Base-by-base conservation (phyloP, 2,113 vertebrate genomes). In the Saguinus midas region DNA sequence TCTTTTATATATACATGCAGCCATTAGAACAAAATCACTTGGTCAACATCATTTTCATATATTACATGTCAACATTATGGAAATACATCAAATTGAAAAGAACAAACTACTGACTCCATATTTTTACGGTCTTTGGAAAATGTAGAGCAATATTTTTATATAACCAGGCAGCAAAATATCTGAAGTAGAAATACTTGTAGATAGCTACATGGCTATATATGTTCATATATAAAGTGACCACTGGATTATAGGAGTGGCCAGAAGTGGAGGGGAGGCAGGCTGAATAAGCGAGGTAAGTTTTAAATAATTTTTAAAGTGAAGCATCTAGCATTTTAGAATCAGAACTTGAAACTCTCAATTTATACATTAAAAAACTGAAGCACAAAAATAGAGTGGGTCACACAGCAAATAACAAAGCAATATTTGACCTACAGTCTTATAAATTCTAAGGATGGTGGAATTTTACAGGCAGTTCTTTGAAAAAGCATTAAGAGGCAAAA, bases 291-390 rank as follows among this genome's bases (percentile, higher is more conserved):
- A 61, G 7, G 35, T 81, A 73, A 82, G 9, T 40, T 85, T 86
- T 86, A 96, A 89, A 8, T 66, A 66, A 58, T 88, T 88, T 73
- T 66, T 13, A 87, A 96, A 92, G 40, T 37, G 4, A 96, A 16
- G 32, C 17, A 90, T 76, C 17, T 66, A 50, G 43, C 45, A 82
- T 83, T 72, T 79, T 50, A 85, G 23, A 90, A 66, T 66, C 75
- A 78, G n/a, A 92, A 94, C 48, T 37, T 27, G 6, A 81, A 70
- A 82, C 52, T 86, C 43, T 48, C 23, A 88, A 82, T 29, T 72
- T 57, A 82, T 57, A 57, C 21, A 37, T 43, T 70, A 61, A 85
- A 52, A 83, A 20, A 48, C 35, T 29, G 48, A 72, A 29, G 16
- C 13, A 61, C 17, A 87, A 48, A 45, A 73, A 84, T 52, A 50